Base-by-base conservation (phyloP, 2,888 invertebrate species). In the Catocala nupta region DNA sequence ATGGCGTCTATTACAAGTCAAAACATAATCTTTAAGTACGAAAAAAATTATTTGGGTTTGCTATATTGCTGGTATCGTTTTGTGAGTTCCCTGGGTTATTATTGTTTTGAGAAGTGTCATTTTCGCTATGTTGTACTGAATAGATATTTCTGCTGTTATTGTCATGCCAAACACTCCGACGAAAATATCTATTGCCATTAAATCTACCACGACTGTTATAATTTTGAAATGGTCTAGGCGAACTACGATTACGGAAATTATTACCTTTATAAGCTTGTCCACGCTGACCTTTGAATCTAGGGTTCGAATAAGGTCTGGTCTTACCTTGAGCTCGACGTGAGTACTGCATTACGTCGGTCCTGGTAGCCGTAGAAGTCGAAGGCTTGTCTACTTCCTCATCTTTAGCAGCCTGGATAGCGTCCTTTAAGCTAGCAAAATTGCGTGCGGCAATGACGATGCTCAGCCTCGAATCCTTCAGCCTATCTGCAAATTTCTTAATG, bases 381-480 rank as follows among this genome's bases (percentile, higher is more conserved):
- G 53, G 43, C 16, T 5, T 11, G 8, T 45, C 45, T 33, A 34
- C n/a, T 43, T 62, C 52, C 7, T 62, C 58, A 13, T 65, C 58
- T 44, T 52, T 55, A 2, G 61, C 65, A 8, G 39, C 61, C 13
- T 61, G 65, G 5, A 61, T 61, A 10, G 61, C 62, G 51, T 62
- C 58, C 33, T 61, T 58, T 8, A 65, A 43, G 36, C 48, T 58
- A 47, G 33, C 33, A 10, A 33, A 65, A 43, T 51, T 55, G 0
- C 55, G 48, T 6, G 65, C 50, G 6, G 65, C 25, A 8, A 59
- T 13, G 12, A 65, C 59, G 5, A 55, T 62, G 44, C 65, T 48
- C 9, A 66, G 13, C 5, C 42, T 59, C 1, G 25, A 25, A 9
- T 45, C 49, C 7, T 43, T 16, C 11, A 66, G 25, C 0, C 62